Conservation (phyloP, 2,888 invertebrate species). For the Drosophila basisetae region DNA sequence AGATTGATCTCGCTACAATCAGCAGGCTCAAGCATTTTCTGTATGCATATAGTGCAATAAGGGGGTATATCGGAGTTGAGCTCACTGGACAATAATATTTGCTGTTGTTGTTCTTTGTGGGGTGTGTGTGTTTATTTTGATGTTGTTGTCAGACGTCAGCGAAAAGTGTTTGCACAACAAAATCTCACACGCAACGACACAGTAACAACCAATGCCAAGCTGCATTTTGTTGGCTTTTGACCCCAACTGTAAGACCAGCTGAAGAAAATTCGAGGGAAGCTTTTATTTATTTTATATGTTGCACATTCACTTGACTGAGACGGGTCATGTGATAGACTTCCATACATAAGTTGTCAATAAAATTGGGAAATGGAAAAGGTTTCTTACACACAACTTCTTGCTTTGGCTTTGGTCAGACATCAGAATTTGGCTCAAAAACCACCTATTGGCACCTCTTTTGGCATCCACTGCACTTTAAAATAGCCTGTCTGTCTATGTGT, state of each 20-base stretch:
- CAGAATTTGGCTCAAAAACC: constrained; percentile 35
- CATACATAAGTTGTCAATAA: constrained; percentile 63
- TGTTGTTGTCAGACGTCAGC: constrained; percentile 62
- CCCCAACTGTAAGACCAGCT: constrained; percentile 33
- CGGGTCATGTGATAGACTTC: not conserved
- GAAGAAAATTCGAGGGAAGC: constrained; percentile 60
- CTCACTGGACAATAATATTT: not conserved
- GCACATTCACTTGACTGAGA: constrained; percentile 24
- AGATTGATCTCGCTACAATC: not conserved
- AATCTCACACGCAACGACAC: constrained; percentile 36
- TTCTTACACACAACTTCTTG: constrained; percentile 58
- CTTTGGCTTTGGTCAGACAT: constrained; percentile 56
- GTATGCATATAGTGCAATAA: too few relatives aligned
- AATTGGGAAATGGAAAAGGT: constrained; percentile 78
- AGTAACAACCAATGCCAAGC: constrained; percentile 29
- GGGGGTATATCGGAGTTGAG: not conserved
- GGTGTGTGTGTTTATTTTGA: constrained; percentile 27
- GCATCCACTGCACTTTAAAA: constrained; percentile 18
- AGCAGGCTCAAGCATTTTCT: not conserved
- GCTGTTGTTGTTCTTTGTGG: constrained; percentile 12
- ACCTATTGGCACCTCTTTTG: constrained; percentile 18
- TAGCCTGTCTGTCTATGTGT: not conserved
- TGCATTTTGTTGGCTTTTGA: constrained; percentile 58
- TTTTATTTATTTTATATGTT: constrained; percentile 73
- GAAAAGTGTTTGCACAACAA: constrained; percentile 73